phyloP scores from a whole-genome alignment of 2,797 vertebrate genomes.

The Coluber constrictor region DNA sequence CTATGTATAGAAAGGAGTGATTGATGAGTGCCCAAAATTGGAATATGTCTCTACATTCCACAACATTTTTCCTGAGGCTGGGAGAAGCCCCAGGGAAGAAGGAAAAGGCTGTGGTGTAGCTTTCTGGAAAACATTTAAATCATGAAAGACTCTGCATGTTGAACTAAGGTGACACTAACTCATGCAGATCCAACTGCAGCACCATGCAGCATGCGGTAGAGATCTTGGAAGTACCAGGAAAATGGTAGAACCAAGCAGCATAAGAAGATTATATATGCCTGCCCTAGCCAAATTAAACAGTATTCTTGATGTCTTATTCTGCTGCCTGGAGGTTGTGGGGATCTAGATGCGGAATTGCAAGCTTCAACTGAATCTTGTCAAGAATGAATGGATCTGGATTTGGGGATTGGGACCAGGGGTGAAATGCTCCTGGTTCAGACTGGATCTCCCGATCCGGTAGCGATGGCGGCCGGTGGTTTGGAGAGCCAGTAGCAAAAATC shows the following conservation, averaged over 20 bases:
- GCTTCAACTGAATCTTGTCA: not conserved
- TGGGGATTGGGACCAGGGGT: not conserved
- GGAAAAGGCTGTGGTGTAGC: not conserved
- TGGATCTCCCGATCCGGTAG: too few relatives aligned
- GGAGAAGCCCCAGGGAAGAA: not conserved
- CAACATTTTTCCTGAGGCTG: slow-evolving; percentile 1
- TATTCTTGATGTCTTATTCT: not conserved
- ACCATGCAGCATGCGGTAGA: not conserved
- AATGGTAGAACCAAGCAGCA: not conserved
- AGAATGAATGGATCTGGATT: not conserved
- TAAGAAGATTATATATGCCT: not conserved
- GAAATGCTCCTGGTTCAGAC: too few relatives aligned
- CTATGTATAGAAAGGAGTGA: slow-evolving; percentile 16
- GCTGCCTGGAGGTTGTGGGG: not conserved
- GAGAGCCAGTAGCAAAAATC: too few relatives aligned
- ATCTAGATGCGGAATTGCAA: not conserved
- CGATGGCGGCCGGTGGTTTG: too few relatives aligned
- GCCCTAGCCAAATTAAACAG: not conserved
- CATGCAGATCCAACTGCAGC: not conserved
- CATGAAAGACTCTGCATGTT: not conserved
- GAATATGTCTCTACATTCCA: slow-evolving; percentile 17
- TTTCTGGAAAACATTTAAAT: not conserved
- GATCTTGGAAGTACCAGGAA: not conserved
- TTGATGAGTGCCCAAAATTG: slow-evolving; percentile 9
- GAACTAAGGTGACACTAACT: not conserved